Base-by-base conservation (phyloP, 2,888 invertebrate genomes). In the Calameuta filiformis region DNA sequence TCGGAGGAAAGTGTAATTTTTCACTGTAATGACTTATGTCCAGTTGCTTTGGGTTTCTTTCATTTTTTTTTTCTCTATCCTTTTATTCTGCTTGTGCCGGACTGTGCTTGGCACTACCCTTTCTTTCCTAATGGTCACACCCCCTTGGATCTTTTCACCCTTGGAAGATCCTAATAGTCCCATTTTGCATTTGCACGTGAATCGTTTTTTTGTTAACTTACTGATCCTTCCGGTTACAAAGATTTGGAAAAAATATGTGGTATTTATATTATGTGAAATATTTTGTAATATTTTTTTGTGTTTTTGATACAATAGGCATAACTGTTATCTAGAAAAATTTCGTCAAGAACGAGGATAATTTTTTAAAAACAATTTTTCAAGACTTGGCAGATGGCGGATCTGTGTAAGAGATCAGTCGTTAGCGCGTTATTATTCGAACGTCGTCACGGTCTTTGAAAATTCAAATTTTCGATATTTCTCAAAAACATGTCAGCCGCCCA, bases 1-100 rank as follows among this genome's bases (percentile, higher is more conserved):
- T 83, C 82, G 78, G 79, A 86, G 84, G 84, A 87, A 87, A 87
- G 87, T 84, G 85, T 88, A 86, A 88, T 89, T 90, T 90, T 89
- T 89, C 90, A 89, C 87, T 86, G 87, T 89, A 90, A 89, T 87
- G 89, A 88, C 34, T 56, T 56, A 23, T 56, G 56, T 56, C 56
- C 56, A 56, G 56, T 56, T 56, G 56, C 56, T 56, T 56, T 56
- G 56, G 56, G 56, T 56, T 76, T 80, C 69, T 82, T 76, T 73
- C 79, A 81, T 80, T 82, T 81, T 78, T 83, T 82, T 79, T 79
- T 79, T 76, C 76, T 80, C 23, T 23, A 23, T 56, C 23, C 56
- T 56, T 56, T 56, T 23, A 40, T 69, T 31, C 73, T 73, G 69
- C 80, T 69, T 78, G 37, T 73, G 77, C 79, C 81, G 77, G 78